Base-by-base conservation (phyloP, 2,113 vertebrate species). In the Barnardius zonarius region DNA sequence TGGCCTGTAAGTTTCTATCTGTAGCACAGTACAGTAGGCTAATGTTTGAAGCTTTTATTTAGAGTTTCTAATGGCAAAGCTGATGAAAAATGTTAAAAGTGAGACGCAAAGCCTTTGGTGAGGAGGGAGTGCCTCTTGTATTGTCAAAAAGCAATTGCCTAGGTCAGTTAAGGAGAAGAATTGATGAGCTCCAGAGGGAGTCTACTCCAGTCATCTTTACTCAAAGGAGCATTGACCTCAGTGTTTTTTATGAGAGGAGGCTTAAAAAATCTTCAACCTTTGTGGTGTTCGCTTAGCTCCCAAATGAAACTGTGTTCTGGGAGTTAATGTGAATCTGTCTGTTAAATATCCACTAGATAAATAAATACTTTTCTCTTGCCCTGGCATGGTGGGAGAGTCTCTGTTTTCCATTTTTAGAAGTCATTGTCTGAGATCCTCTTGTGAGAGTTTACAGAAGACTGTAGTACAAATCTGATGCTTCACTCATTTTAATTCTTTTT, bases 31-130 rank as follows among this genome's bases (percentile, higher is more conserved):
- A 66, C 72, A 68, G 27, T n/a, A 91, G 28, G 31, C 33, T 1
- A 0, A 1, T 3, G 6, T 64, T 77, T 55, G 39, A 82, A 83
- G 57, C 39, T 77, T 92, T 86, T 87, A 55, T 43, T 93, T 24
- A 48, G 80, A 92, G 68, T n/a, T 94, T 76, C 51, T 86, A 87
- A 77, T 91, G 93, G 88, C 59, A 81, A 77, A 86, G 80, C 61
- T 96, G 92, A 93, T 95, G 73, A 86, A 78, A 93, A 95, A 81
- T 55, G 64, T 81, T 70, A 67, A 93, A 92, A 92, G 39, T 48
- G 77, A 80, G 79, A 78, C 3, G 14, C 37, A 46, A 59, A 83
- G 68, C 48, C 62, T 88, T 84, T 86, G 72, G 61, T 77, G 90
- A 92, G 43, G 37, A 84, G 76, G 85, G 68, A 90, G 73, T 44